A percentile compares a stretch with the other conserved stretches of the same genome.
phyloP scores from a whole-genome alignment of 2,797 vertebrate genomes.

The Allobates femoralis region DNA sequence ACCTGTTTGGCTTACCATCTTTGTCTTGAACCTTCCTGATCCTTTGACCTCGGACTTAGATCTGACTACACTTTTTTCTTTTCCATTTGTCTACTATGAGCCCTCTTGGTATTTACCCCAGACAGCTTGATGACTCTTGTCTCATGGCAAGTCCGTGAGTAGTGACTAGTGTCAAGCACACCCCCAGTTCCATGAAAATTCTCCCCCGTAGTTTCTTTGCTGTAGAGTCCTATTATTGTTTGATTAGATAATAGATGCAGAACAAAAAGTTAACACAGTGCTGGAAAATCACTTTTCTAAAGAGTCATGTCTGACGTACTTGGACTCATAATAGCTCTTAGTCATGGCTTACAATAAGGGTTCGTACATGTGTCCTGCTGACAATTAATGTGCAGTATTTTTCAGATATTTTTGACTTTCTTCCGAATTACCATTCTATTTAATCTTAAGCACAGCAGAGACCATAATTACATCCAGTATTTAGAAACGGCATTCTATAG shows the following conservation, averaged over 20 bases:
- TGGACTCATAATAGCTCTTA: slow-evolving; percentile 10
- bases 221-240: neutral
- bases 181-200: neutral
- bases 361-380: slow-evolving; percentile 23
- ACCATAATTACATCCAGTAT: neutral
- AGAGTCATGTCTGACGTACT: neutral
- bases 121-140: no score
- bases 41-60: no score
- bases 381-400: slow-evolving; percentile 10
- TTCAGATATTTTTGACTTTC: slow-evolving; percentile 14
- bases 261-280: neutral
- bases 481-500: neutral
- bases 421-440: neutral
- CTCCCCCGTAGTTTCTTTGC: neutral
- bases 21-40: no score
- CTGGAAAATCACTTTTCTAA: slow-evolving; percentile 1
- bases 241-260: slow-evolving; percentile 30
- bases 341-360: slow-evolving; percentile 20
- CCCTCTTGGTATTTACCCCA: no score
- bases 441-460: neutral
- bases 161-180: no score
- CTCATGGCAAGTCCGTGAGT: no score
- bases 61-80: no score
- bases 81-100: no score
- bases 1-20: no score